Percentiles rank a stretch among this genome's conserved stretches.
phyloP scores from a whole-genome alignment of 2,113 vertebrate species.

The Rhinogobius similis region DNA sequence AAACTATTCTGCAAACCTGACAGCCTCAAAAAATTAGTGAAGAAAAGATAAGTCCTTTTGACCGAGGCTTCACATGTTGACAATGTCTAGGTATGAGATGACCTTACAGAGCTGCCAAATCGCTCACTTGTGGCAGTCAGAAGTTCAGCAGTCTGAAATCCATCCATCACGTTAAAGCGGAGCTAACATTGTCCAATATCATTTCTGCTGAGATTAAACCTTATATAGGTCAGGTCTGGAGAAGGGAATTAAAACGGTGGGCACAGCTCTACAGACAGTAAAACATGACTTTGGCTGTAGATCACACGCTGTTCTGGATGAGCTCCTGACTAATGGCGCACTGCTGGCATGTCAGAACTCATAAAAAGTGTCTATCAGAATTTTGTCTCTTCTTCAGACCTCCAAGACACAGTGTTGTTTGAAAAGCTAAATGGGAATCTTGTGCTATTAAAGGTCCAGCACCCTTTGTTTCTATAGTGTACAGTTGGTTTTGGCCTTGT shows the following conservation, averaged over 20 bases:
- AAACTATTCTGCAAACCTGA: too few relatives aligned
- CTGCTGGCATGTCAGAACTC: neutral
- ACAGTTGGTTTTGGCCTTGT: too few relatives aligned
- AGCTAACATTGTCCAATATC: conserved; percentile 9
- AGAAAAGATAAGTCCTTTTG: too few relatives aligned
- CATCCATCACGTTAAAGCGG: conserved; percentile 19
- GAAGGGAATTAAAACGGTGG: neutral
- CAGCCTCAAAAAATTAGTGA: too few relatives aligned
- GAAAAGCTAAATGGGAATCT: too few relatives aligned
- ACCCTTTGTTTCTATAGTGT: too few relatives aligned
- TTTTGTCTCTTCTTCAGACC: too few relatives aligned
- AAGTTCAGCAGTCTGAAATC: neutral
- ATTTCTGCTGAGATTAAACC: neutral
- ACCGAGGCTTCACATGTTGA: neutral
- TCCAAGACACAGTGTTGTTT: too few relatives aligned
- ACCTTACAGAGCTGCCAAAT: conserved; percentile 6
- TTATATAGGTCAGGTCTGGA: neutral
- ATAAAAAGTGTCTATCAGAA: neutral
- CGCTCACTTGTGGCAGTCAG: neutral
- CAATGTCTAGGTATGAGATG: neutral
- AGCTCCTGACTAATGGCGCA: neutral
- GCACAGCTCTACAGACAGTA: neutral
- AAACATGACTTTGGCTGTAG: neutral
- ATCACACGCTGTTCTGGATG: neutral
- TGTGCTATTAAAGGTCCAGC: too few relatives aligned